Evolutionary conservation across 2,888 invertebrate genomes (phyloP).

Genomic region (Drosophila acutilabella): DNA sequence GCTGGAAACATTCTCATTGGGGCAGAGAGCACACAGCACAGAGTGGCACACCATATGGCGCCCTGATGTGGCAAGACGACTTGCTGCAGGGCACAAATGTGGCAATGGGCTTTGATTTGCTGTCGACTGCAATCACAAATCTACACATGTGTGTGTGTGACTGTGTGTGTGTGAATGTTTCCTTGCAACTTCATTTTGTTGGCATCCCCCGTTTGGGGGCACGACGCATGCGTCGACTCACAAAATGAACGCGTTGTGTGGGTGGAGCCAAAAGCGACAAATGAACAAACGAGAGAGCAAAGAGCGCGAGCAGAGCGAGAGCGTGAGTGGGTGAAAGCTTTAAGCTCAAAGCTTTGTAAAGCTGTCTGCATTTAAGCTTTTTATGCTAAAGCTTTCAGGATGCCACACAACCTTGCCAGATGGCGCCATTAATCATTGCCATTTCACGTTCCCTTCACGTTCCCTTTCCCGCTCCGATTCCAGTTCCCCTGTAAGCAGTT

Average conservation of each 20-base stretch:
- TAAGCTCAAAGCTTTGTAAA: constrained; percentile 54
- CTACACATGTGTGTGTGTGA: background rate
- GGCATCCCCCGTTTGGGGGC: constrained; percentile 57
- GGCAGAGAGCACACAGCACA: constrained; percentile 36
- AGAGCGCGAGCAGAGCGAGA: constrained; percentile 1
- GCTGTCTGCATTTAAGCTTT: constrained; percentile 40
- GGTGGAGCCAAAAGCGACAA: constrained; percentile 73
- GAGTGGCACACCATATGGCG: constrained; percentile 50
- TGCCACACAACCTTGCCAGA: constrained; percentile 63
- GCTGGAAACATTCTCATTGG: constrained; percentile 70
- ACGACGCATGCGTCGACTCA: constrained; percentile 62
- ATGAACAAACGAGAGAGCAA: constrained; percentile 51
- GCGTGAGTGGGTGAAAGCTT: constrained; percentile 43
- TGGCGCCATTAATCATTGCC: constrained; percentile 58
- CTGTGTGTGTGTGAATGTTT: constrained; percentile 20
- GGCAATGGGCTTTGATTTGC: constrained; percentile 60
- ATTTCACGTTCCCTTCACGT: constrained; percentile 30
- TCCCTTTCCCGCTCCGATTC: constrained; percentile 16
- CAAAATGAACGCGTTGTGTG: constrained; percentile 75
- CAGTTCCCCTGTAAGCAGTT: background rate
- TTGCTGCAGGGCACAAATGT: constrained; percentile 47
- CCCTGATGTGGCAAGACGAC: constrained; percentile 36
- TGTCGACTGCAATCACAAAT: constrained; percentile 50
- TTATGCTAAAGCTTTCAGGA: constrained; percentile 41
- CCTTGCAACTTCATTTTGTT: constrained; percentile 77